A percentile compares a stretch with the other conserved stretches of the same genome.
Conservation (phyloP, 2,113 vertebrate species). For the rabbit (Oryctolagus cuniculus) region DNA sequence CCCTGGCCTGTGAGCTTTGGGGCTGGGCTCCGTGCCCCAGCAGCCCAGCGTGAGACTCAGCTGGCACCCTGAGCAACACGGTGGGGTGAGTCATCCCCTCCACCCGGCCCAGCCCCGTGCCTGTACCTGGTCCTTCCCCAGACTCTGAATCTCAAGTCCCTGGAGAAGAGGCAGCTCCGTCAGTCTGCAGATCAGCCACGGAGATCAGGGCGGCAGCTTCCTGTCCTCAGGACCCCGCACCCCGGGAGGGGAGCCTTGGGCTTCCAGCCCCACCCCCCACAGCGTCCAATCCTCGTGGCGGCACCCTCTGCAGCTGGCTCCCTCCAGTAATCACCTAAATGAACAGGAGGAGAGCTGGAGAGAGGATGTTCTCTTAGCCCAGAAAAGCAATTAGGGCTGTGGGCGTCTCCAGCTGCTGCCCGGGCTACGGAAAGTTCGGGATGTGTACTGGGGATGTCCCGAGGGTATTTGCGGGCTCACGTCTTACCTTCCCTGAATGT, state of each 20-base stretch:
- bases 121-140: not conserved
- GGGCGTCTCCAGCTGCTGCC: constrained; percentile 85
- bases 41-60: not conserved
- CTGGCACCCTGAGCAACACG: not conserved
- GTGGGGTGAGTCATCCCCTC: not conserved
- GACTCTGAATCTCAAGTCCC: not conserved
- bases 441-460: constrained; percentile 79
- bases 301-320: constrained; percentile 79
- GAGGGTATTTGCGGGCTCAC: constrained; percentile 82
- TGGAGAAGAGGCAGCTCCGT: not conserved
- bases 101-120: not conserved
- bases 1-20: not conserved
- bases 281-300: not conserved
- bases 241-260: not conserved
- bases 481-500: constrained; percentile 83
- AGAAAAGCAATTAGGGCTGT: constrained; percentile 87
- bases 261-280: not conserved
- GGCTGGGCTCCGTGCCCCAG: too few relatives aligned
- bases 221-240: not conserved
- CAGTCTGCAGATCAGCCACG: not conserved
- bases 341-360: constrained; percentile 86
- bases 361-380: constrained; percentile 79
- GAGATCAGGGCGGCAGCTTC: not conserved
- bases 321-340: constrained; percentile 87
- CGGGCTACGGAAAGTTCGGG: constrained; percentile 88